Percentiles rank a stretch among this genome's conserved stretches.
Evolutionary conservation across 2,113 vertebrate genomes (phyloP).

Genomic region (Nipponia nippon): DNA sequence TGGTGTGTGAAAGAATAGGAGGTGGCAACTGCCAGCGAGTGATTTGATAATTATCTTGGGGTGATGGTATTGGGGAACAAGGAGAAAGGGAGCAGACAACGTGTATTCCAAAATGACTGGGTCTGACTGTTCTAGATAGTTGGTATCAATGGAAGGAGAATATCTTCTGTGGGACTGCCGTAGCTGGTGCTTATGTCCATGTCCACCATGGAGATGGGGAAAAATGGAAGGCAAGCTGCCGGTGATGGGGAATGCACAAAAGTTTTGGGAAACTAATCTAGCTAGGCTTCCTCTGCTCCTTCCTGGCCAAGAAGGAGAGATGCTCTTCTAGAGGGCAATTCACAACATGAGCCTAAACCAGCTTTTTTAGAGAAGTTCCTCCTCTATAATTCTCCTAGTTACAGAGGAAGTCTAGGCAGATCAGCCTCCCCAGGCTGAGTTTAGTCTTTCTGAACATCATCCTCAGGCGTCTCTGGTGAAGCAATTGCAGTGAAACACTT

Average conservation of each 20-base stretch:
- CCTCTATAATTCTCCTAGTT: not conserved
- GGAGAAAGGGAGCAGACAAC: not conserved
- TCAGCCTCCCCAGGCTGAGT: not conserved
- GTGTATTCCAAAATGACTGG: not conserved
- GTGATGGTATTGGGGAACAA: not conserved
- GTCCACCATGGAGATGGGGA: not conserved
- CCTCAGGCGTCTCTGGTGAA: not conserved
- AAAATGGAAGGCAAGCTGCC: not conserved
- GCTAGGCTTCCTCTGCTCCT: not conserved
- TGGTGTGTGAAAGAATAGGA: not conserved
- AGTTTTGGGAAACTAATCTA: not conserved
- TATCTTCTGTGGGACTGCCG: fast-evolving
- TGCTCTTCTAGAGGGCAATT: not conserved
- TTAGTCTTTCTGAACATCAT: not conserved
- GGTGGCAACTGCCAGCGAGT: not conserved
- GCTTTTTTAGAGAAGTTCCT: not conserved
- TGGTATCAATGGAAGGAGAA: not conserved
- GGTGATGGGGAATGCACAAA: not conserved
- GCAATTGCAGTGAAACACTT: not conserved
- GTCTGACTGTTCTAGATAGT: not conserved
- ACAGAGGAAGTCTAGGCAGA: not conserved
- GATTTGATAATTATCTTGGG: not conserved
- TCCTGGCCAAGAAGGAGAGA: not conserved
- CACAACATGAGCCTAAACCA: not conserved
- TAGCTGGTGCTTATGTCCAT: not conserved